Evolutionary conservation across 2,113 vertebrate species (phyloP).

Genomic region (Edolisoma coerulescens): DNA sequence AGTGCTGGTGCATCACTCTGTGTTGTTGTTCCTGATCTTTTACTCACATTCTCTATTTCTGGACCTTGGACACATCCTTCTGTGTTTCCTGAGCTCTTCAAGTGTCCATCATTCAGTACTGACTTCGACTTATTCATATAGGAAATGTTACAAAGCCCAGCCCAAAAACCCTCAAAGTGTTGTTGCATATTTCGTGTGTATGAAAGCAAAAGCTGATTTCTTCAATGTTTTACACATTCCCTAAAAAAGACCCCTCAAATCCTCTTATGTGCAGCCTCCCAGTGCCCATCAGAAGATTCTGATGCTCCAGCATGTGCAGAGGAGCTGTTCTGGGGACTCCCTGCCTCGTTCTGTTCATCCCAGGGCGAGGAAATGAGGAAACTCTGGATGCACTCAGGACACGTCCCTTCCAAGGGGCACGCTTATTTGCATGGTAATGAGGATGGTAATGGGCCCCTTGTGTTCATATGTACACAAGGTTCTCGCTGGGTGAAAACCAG

Average conservation of each 20-base stretch:
- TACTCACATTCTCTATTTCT: neutral
- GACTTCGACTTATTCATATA: neutral
- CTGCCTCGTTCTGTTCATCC: neutral
- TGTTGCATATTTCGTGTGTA: rapidly evolving
- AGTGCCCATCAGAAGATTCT: neutral
- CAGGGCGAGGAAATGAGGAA: neutral
- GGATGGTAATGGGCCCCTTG: constrained; percentile 14
- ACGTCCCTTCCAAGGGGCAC: neutral
- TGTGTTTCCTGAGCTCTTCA: neutral
- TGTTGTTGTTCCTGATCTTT: neutral
- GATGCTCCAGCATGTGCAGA: neutral
- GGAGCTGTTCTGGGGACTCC: neutral
- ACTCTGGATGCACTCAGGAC: neutral
- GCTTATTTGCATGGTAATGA: constrained; percentile 49
- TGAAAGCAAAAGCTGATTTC: neutral
- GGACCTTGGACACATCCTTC: neutral
- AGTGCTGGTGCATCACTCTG: neutral
- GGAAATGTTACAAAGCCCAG: neutral
- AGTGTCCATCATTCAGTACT: neutral
- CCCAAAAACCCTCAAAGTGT: neutral
- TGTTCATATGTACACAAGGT: constrained; percentile 30
- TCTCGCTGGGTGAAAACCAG: neutral
- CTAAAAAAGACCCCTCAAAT: neutral
- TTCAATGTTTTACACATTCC: neutral
- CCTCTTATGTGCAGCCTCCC: neutral